Conservation (phyloP, 2,113 vertebrate genomes). For the Pseudopipra pipra region DNA sequence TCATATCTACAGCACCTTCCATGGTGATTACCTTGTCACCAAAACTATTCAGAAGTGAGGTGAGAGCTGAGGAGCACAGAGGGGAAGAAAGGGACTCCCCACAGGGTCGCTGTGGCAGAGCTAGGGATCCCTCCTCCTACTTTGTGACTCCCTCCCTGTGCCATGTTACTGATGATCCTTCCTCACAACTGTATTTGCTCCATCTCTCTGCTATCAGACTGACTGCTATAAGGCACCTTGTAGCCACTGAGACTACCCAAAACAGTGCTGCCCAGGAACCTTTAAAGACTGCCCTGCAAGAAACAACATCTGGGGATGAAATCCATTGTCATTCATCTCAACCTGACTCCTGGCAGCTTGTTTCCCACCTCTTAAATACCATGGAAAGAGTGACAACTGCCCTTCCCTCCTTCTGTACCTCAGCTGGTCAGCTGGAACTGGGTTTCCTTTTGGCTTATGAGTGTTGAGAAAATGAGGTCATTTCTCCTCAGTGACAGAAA, state of each 20-base stretch:
- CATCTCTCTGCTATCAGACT: background rate
- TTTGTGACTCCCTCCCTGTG: background rate
- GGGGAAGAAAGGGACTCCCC: background rate
- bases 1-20: background rate
- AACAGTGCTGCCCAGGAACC: background rate
- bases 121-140: background rate
- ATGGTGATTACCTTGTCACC: background rate
- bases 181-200: background rate
- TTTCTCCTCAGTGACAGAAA: constrained; percentile 53
- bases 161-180: background rate
- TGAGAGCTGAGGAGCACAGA: background rate
- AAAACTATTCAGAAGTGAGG: background rate
- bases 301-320: background rate
- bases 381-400: background rate
- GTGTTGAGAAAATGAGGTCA: constrained; percentile 45
- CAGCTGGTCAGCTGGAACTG: constrained; percentile 49
- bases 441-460: constrained; percentile 36
- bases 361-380: background rate
- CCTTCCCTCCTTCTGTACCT: constrained; percentile 41
- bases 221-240: background rate
- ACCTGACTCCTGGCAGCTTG: background rate
- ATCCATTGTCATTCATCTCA: background rate
- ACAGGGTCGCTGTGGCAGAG: background rate
- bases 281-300: background rate
- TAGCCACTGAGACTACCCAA: background rate